Evolutionary conservation across 2,888 invertebrate species (phyloP).

Genomic region (Endotricha flammealis): DNA sequence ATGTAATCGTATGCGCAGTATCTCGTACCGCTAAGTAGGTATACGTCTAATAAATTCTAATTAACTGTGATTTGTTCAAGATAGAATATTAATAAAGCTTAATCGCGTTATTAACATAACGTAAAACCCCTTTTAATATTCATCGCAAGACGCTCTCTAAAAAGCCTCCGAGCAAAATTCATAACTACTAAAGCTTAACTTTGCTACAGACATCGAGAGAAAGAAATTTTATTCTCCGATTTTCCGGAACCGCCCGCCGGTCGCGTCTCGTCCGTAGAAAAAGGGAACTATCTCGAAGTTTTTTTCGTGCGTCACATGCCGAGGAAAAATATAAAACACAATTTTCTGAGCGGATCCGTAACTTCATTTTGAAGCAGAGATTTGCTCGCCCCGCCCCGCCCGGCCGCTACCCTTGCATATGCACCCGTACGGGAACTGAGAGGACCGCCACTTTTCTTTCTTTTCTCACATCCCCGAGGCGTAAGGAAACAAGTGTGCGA

Average conservation of each 20-base stretch:
- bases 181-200: conserved; percentile 12
- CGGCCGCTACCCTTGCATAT: conserved; percentile 48
- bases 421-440: conserved; percentile 45
- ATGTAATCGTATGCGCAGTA: conserved; percentile 53
- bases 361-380: conserved; percentile 66
- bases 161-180: conserved; percentile 9
- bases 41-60: conserved; percentile 41
- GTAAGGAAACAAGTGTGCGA: conserved; percentile 57
- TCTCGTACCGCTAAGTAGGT: conserved; percentile 36
- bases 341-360: conserved; percentile 62
- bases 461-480: conserved; percentile 49
- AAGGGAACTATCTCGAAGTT: conserved; percentile 50
- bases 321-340: conserved; percentile 61
- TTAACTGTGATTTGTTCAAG: conserved; percentile 26
- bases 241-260: conserved; percentile 27
- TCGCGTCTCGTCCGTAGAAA: conserved; percentile 25
- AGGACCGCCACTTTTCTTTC: conserved; percentile 50
- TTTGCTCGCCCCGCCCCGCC: conserved; percentile 45
- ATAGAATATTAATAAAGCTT: conserved; percentile 14
- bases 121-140: conserved; percentile 8
- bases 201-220: conserved; percentile 24
- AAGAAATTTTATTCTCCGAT: conserved; percentile 31
- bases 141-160: conserved; percentile 7
- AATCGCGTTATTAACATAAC: conserved; percentile 7
- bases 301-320: conserved; percentile 51